Evolutionary conservation across 2,113 vertebrate genomes (phyloP), one percentile per base, ranked within the genome.

Genomic region (Climacteris rufus): DNA sequence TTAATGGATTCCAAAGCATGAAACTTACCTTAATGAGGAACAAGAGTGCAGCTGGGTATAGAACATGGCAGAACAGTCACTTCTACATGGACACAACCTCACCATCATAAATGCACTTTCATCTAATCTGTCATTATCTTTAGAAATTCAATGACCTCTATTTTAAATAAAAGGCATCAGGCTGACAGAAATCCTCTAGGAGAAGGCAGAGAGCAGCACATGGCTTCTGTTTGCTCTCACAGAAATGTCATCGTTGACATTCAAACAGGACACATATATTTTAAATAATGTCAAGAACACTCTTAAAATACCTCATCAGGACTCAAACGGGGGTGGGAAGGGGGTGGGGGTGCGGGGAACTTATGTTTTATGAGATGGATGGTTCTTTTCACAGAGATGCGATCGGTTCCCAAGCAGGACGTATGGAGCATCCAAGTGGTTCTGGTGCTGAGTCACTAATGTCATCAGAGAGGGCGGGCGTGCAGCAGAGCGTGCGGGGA

Each of bases 281-380:
- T 97, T 92, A 97, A 97, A 96, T 96, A 93, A 97, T 97, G 94
- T 95, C 96, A 97, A 89, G 94, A 96, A 96, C 95, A 95, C 93
- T 95, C 94, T 97, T 81, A 92, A 96, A 97, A 97, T 93, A 96
- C 95, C 94, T 97, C 92, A 75, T 94, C 92, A 88, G 89, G 95
- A 93, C 92, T 96, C 87, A 89, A 85, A 97, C 11, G 20, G 68
- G 84, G 90, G 91, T 66, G 88, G 90, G 82, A 35, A 47, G 72
- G 37, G 72, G 35, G 53, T 45, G 88, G 59, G 88, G 81, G 74
- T 85, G 88, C 0, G 18, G 92, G 77, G 80, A 94, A 87, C 91
- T 95, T 83, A 98, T 98, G 98, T 95, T 98, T 96, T 79, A 98
- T 98, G 98, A 97, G 94, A 98, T 98, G 98, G 95, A 98, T 97